Percentiles rank a stretch among this genome's conserved stretches.
These are phyloP conservation scores for Tachina fera DNA, from an alignment of 2,888 invertebrate species.

Conservation along the genomic window DNA sequence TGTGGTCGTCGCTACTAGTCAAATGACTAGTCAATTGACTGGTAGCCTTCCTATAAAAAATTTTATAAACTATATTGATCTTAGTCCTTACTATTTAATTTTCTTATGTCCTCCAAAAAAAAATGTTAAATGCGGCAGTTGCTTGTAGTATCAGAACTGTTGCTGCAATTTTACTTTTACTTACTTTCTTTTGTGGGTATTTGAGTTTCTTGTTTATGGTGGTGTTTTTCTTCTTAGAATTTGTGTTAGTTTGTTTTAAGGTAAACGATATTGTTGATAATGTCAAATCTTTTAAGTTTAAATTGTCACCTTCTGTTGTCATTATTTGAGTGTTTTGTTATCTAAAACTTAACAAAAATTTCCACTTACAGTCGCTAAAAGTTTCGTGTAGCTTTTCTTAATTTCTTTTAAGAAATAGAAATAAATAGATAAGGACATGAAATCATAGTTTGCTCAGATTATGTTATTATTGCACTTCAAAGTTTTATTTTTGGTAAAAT, in stretches of 20 bases:
- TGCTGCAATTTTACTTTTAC: constrained; percentile 47
- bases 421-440: background rate
- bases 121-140: constrained; percentile 1
- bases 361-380: constrained; percentile 35
- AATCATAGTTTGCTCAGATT: background rate
- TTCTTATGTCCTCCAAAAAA: background rate
- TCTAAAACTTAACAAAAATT: constrained; percentile 38
- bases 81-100: background rate
- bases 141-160: constrained; percentile 6
- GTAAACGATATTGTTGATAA: constrained; percentile 67
- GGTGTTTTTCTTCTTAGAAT: background rate
- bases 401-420: background rate
- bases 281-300: constrained; percentile 64
- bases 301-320: constrained; percentile 66
- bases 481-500: no score
- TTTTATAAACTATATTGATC: background rate
- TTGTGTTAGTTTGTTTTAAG: constrained; percentile 5
- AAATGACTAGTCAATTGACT: no score
- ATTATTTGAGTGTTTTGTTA: constrained; percentile 56
- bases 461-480: no score
- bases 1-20: no score
- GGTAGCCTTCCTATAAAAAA: no score
- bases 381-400: constrained; percentile 13
- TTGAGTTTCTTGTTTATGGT: constrained; percentile 5
- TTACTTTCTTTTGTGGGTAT: constrained; percentile 16